Evolutionary conservation across 2,888 invertebrate genomes (phyloP).

Genomic region (Fragum fragum): DNA sequence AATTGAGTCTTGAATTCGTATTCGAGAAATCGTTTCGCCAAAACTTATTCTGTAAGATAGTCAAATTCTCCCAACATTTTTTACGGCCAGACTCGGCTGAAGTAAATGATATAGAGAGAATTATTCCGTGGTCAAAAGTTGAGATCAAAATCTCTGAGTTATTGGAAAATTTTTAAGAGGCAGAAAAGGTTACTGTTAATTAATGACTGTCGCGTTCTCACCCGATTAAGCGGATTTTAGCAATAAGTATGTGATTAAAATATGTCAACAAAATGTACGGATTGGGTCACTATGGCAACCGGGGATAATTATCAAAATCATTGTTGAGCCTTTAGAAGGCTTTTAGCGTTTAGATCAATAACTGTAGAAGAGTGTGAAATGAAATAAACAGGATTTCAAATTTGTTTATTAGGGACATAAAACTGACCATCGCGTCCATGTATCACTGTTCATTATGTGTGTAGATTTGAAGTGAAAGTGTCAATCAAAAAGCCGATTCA

Average conservation of each 20-base stretch:
- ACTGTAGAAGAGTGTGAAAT: slow-evolving; percentile 16
- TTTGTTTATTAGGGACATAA: neutral
- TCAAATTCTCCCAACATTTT: too few relatives aligned
- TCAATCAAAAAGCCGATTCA: too few relatives aligned
- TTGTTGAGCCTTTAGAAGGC: slow-evolving; percentile 29
- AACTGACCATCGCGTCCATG: too few relatives aligned
- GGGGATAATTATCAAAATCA: slow-evolving; percentile 31
- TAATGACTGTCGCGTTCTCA: slow-evolving; percentile 29
- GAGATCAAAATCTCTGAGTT: neutral
- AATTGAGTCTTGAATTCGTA: too few relatives aligned
- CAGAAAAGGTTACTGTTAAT: slow-evolving; percentile 12
- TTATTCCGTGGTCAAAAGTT: neutral
- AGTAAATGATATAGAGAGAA: too few relatives aligned
- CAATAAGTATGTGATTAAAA: slow-evolving; percentile 35
- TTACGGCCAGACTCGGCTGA: too few relatives aligned
- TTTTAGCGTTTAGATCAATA: slow-evolving; percentile 26
- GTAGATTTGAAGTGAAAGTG: too few relatives aligned
- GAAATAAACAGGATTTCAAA: slow-evolving; percentile 13
- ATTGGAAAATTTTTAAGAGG: neutral
- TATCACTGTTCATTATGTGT: too few relatives aligned
- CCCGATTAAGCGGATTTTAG: slow-evolving; percentile 33
- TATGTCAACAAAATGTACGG: slow-evolving; percentile 31
- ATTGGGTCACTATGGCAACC: slow-evolving; percentile 23
- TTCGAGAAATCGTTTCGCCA: too few relatives aligned
- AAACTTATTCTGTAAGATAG: too few relatives aligned